Evolutionary conservation across 2,113 vertebrate genomes (phyloP), one percentile per base, ranked within the genome.

Genomic region (Lophius piscatorius): DNA sequence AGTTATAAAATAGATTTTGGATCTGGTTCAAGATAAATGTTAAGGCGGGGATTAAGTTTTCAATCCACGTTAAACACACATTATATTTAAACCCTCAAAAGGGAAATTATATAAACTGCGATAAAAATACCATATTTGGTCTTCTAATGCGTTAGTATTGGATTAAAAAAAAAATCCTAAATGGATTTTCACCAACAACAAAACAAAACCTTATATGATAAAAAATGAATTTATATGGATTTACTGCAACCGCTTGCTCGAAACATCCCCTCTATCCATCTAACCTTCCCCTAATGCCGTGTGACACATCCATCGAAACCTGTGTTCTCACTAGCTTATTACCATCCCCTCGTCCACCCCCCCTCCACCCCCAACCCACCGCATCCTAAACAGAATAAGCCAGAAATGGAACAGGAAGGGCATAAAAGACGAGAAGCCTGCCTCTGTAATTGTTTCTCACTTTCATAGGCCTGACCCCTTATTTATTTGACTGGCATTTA

Each of bases 401-500:
- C 62, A 28, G 68, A 73, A 45, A 63, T 31, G 21, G 26, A 47
- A 35, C 35, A 61, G 31, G 36, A 4, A 40, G 45, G 8, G 16
- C n/a, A 24, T 44, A 1, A 13, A 70, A 65, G 70, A 75, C 16
- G 31, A 64, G 51, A 52, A 11, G 22, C 18, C 42, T 8, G 7
- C 57, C 68, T 33, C 29, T 21, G 34, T 85, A 84, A 85, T 78
- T 87, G 83, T 82, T 84, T 76, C 63, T 44, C 47, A 17, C 22
- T 80, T 83, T 80, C 50, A 81, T 58, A 31, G 67, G 67, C 63
- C 48, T 84, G 76, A 86, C 80, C 69, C 52, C 49, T 45, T 80
- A 65, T 82, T 82, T 81, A 74, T 83, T 63, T 72, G 82, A 85
- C 62, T 76, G 75, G 52, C 72, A 41, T 83, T 87, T 86, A 86